Percentiles rank a stretch among this genome's conserved stretches.
phyloP scores from a whole-genome alignment of 1,140 invertebrate genomes.

The Eueides isabella region DNA sequence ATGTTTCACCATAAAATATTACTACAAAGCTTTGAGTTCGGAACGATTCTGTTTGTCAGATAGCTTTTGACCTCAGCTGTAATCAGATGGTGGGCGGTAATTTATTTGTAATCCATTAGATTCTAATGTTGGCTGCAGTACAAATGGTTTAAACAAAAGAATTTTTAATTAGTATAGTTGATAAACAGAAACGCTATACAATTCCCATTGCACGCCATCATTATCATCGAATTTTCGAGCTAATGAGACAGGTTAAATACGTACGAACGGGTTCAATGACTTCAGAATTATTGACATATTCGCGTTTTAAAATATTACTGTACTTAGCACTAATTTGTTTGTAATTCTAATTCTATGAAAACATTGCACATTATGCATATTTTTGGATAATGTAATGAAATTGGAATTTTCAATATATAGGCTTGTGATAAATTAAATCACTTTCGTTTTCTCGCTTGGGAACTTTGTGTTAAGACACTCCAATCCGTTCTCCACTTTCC shows the following conservation, averaged over 20 bases:
- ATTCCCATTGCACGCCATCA: not conserved
- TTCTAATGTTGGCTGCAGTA: not conserved
- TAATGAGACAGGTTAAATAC: constrained; percentile 3
- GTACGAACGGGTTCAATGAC: not conserved
- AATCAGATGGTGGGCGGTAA: constrained; percentile 16
- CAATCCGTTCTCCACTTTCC: no score
- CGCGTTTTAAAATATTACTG: not conserved
- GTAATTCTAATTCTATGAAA: no score
- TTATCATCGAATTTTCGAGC: not conserved
- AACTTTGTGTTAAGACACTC: no score
- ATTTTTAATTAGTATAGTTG: constrained; percentile 1
- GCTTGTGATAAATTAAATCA: no score
- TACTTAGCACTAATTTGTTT: no score
- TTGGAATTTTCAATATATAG: no score
- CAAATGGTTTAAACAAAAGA: not conserved
- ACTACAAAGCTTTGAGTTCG: constrained; percentile 4
- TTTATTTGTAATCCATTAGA: constrained; percentile 16
- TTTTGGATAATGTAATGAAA: no score
- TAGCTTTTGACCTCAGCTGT: constrained; percentile 16
- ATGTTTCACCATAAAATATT: not conserved
- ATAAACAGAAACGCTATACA: not conserved
- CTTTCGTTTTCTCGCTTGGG: no score
- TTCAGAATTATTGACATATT: not conserved
- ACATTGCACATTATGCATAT: no score
- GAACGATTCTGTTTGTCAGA: constrained; percentile 17